Conservation (phyloP, 1,140 invertebrate species). For the Dufourea novaeangliae region DNA sequence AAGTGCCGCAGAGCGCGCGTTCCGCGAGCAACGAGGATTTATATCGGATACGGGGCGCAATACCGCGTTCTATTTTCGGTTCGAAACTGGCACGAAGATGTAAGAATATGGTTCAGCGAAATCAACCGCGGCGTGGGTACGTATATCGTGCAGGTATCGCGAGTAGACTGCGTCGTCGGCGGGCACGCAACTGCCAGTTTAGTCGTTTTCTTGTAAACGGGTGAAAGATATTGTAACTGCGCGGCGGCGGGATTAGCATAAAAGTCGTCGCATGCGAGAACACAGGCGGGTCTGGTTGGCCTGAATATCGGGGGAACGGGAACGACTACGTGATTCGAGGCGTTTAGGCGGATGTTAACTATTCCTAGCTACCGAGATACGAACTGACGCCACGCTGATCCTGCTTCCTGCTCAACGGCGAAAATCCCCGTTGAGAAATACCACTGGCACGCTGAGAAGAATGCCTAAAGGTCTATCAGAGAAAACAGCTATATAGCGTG, state of each 20-base stretch:
- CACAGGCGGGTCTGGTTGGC: constrained; percentile 9
- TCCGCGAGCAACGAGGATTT: background rate
- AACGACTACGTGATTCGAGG: background rate
- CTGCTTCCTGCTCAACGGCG: too few relatives aligned
- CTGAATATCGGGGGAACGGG: constrained; percentile 20
- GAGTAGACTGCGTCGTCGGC: background rate
- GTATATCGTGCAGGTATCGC: constrained; percentile 3
- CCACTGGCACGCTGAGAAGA: too few relatives aligned
- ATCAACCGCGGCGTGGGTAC: background rate
- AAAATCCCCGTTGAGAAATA: too few relatives aligned
- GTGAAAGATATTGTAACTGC: constrained; percentile 53
- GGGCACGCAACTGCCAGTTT: constrained; percentile 25
- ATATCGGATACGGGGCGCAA: background rate
- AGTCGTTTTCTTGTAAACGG: constrained; percentile 32
- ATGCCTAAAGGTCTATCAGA: too few relatives aligned
- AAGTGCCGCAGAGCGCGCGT: background rate
- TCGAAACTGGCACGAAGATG: background rate
- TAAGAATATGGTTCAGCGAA: background rate
- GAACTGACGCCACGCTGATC: background rate
- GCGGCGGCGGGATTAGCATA: constrained; percentile 44
- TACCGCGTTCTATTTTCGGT: constrained; percentile 19
- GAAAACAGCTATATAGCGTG: too few relatives aligned
- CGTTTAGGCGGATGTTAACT: background rate
- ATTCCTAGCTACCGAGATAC: background rate
- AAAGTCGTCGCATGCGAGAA: constrained; percentile 47